These are phyloP conservation scores for Littorina saxatilis DNA, from an alignment of 1,140 invertebrate genomes.

Conservation along the genomic window DNA sequence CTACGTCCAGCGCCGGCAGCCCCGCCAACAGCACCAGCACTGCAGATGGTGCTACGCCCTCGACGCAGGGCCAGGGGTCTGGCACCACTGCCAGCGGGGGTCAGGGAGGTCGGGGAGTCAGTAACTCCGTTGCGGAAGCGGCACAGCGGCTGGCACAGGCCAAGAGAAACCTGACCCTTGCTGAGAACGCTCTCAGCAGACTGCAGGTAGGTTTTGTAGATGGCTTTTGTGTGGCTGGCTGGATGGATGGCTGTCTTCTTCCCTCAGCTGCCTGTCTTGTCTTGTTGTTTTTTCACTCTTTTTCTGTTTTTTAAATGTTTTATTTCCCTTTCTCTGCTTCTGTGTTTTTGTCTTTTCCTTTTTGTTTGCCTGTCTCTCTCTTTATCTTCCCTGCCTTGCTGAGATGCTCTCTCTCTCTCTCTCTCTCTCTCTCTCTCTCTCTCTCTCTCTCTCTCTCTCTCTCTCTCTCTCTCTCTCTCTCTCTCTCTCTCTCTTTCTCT, in stretches of 20 bases:
- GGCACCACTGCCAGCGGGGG: not conserved
- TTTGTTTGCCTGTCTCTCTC: no score
- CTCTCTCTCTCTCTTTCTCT: not conserved
- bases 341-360: not conserved
- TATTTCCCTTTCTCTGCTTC: not conserved
- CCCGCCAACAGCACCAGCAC: not conserved
- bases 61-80: not conserved
- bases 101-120: not conserved
- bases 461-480: not conserved
- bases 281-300: not conserved
- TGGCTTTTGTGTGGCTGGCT: not conserved
- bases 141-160: slow-evolving; percentile 64
- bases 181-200: slow-evolving; percentile 64
- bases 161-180: slow-evolving; percentile 67
- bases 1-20: not conserved
- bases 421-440: not conserved
- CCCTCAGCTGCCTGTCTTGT: not conserved
- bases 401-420: not conserved
- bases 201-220: slow-evolving; percentile 58
- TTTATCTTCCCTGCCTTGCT: no score
- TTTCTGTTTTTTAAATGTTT: not conserved
- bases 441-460: not conserved
- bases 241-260: not conserved
- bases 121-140: not conserved
- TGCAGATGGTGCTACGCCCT: not conserved